Base-by-base conservation (phyloP, 2,888 invertebrate genomes). In the Antheraea yamamai region DNA sequence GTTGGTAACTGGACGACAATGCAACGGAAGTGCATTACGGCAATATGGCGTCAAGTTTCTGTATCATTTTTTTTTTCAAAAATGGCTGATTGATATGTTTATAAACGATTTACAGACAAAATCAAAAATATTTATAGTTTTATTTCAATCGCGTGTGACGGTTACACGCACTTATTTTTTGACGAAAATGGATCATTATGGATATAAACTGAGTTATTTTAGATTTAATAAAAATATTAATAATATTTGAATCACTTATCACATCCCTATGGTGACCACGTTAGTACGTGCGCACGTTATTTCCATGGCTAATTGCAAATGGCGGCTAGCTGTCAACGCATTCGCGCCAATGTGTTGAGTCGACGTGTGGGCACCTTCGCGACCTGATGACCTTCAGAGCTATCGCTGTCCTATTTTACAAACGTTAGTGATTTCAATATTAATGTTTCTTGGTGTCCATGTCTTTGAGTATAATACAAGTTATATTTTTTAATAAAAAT, bases 261-360 rank as follows among this genome's bases (percentile, higher is more conserved):
- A 74, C 87, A 81, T 81, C 88, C 74, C 87, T 87, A 87, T 70
- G 75, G 79, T 84, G 82, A 81, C 83, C 83, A 84, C 78, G 81
- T 83, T 82, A 78, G 84, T 87, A 85, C 83, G 79, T 81, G 81
- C 87, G 80, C 87, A 85, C 85, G 87, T 88, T 91, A 92, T 93
- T 91, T 91, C 94, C 94, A 92, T 95, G 87, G 87, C 93, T 93
- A 94, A 95, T 94, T 94, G 93, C 86, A 94, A 95, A 94, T 94
- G 92, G 91, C 88, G 87, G 85, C 78, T 81, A 83, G 87, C 92
- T 93, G 93, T 92, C 93, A 94, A 90, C 91, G 88, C 87, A 85
- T 83, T 87, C 85, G 88, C 90, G 93, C 88, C 92, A 94, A 94
- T 93, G 93, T 94, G 94, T 92, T 92, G 93, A 92, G 89, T 82